phyloP scores from a whole-genome alignment of 2,888 invertebrate genomes.

The Diaprepes abbreviatus region DNA sequence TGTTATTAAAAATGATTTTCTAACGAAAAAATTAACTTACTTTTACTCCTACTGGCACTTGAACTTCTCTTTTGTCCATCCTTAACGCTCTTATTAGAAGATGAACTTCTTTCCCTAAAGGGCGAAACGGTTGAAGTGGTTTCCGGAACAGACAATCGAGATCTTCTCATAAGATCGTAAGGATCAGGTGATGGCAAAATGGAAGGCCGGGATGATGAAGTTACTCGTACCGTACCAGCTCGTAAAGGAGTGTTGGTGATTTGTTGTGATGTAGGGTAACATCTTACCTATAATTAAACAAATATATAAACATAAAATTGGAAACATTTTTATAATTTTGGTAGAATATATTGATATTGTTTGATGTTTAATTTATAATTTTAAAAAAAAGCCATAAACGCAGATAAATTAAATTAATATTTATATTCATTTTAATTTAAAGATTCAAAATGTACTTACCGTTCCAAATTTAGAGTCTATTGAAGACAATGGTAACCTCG shows the following conservation, averaged over 20 bases:
- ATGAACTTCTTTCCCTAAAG: slow-evolving; percentile 68
- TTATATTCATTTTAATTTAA: too few species aligned
- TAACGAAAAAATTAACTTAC: slow-evolving; percentile 61
- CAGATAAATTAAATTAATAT: too few species aligned
- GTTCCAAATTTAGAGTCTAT: slow-evolving; percentile 74
- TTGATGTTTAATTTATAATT: too few species aligned
- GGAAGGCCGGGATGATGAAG: slow-evolving; percentile 74
- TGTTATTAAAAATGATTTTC: too few species aligned
- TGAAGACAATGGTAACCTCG: slow-evolving; percentile 79
- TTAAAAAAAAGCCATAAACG: too few species aligned
- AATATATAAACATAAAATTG: too few species aligned
- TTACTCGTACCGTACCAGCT: slow-evolving; percentile 76
- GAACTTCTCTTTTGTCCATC: slow-evolving; percentile 53
- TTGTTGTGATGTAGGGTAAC: slow-evolving; percentile 61
- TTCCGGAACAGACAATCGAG: slow-evolving; percentile 76
- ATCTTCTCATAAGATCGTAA: slow-evolving; percentile 86
- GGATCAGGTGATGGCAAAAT: slow-evolving; percentile 79
- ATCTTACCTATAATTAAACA: slow-evolving; percentile 61
- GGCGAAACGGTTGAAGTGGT: slow-evolving; percentile 55
- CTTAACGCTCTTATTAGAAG: slow-evolving; percentile 58
- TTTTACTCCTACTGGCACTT: slow-evolving; percentile 53
- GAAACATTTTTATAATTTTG: too few species aligned
- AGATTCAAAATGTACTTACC: too few species aligned
- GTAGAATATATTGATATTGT: too few species aligned
- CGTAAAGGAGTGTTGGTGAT: slow-evolving; percentile 65